A percentile compares a stretch with the other conserved stretches of the same genome.
These are phyloP conservation scores for Semibalanus balanoides DNA, from an alignment of 1,140 invertebrate genomes.

Conservation along the genomic window DNA sequence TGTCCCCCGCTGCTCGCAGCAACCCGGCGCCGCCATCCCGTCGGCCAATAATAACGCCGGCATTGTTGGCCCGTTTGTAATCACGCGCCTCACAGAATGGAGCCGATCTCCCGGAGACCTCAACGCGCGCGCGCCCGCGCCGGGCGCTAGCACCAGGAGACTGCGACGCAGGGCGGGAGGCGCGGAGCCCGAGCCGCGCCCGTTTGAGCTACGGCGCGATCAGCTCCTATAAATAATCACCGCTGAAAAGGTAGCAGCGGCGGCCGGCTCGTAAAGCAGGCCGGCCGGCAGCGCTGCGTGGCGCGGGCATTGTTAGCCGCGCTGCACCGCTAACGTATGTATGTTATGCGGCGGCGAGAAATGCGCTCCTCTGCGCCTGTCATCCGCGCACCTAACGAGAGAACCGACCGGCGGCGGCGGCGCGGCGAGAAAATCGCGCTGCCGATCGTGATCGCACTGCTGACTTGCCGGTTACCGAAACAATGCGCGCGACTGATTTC, in stretches of 20 bases:
- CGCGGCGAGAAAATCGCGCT: background rate
- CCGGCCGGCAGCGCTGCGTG: no score
- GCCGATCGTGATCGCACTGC: background rate
- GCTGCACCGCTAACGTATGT: background rate
- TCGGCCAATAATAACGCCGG: background rate
- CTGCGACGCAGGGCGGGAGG: background rate
- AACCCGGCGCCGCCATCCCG: no score
- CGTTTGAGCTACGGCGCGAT: background rate
- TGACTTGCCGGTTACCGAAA: background rate
- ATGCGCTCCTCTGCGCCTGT: background rate
- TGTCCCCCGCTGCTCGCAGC: background rate
- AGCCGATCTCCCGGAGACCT: background rate
- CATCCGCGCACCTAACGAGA: background rate
- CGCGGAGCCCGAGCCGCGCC: background rate
- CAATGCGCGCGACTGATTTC: background rate
- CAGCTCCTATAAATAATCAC: background rate
- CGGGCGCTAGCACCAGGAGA: background rate
- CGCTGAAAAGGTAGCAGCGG: background rate
- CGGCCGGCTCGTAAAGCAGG: background rate
- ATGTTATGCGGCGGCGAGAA: background rate
- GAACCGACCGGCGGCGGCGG: no score
- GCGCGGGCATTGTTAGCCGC: background rate
- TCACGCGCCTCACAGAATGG: background rate
- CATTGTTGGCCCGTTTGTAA: background rate
- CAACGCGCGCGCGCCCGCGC: no score